Percentiles rank a stretch among this genome's conserved stretches.
phyloP scores from a whole-genome alignment of 2,888 invertebrate genomes.

The Venusia cambrica region DNA sequence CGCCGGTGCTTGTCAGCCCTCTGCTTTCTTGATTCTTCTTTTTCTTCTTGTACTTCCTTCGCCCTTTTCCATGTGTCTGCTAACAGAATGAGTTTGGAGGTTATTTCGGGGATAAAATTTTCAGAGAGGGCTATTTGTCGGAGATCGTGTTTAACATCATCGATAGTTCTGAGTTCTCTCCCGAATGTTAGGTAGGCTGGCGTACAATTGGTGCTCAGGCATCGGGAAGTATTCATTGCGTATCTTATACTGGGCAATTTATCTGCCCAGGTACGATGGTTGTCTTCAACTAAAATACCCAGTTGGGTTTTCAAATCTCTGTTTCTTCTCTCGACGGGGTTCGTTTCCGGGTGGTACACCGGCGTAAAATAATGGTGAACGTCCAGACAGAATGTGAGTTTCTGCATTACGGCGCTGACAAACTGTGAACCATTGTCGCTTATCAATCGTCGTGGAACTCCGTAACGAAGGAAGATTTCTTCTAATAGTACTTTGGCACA shows the following conservation, averaged over 20 bases:
- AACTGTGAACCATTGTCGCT: conserved; percentile 48
- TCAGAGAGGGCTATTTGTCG: conserved; percentile 11
- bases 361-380: conserved; percentile 37
- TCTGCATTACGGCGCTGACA: conserved; percentile 42
- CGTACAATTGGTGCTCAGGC: conserved; percentile 33
- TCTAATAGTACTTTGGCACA: conserved; percentile 40
- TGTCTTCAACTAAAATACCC: conserved; percentile 17
- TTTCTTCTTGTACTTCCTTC: conserved; percentile 20
- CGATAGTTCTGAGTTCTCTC: conserved; percentile 11
- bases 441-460: conserved; percentile 38
- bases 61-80: conserved; percentile 12
- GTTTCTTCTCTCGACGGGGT: conserved; percentile 18
- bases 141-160: conserved; percentile 8
- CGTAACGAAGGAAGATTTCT: conserved; percentile 45
- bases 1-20: conserved; percentile 12
- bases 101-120: conserved; percentile 19
- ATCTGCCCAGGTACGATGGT: conserved; percentile 15
- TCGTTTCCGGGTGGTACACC: conserved; percentile 37
- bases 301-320: conserved; percentile 14
- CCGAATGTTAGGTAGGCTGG: conserved; percentile 46
- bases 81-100: conserved; percentile 13
- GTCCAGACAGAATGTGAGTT: conserved; percentile 29
- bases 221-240: conserved; percentile 12
- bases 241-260: conserved; percentile 14
- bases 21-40: conserved; percentile 23